These are phyloP conservation scores for Helicorthomorpha holstii DNA, from an alignment of 1,140 invertebrate species.

Conservation along the genomic window DNA sequence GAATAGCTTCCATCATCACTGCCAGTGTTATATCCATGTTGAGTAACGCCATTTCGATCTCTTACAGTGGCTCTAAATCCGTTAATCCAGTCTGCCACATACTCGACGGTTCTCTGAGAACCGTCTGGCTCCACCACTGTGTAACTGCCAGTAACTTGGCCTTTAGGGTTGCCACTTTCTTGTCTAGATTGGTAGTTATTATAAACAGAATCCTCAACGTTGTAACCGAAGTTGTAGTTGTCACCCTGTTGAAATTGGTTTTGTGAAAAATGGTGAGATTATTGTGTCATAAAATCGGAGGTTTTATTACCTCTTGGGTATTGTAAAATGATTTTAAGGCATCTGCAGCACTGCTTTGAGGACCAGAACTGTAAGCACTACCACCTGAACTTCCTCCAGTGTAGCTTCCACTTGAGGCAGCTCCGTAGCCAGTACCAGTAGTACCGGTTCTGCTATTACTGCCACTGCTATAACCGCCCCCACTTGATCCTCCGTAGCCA, in stretches of 20 bases:
- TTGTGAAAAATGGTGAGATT: not conserved
- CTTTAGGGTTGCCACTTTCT: not conserved
- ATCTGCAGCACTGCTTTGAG: not conserved
- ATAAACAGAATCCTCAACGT: not conserved
- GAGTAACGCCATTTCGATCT: not conserved
- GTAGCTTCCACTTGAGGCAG: not conserved
- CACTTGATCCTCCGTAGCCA: not conserved
- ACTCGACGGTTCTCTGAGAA: too few relatives aligned
- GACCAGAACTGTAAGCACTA: not conserved
- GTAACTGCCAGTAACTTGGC: conserved; percentile 1
- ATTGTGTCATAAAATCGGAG: not conserved
- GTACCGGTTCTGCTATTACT: not conserved
- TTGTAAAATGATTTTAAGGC: not conserved
- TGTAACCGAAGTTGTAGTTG: conserved; percentile 1
- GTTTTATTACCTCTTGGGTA: not conserved
- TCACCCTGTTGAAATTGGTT: not conserved
- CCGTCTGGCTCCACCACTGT: not conserved
- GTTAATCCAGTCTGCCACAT: conserved; percentile 1
- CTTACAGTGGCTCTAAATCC: conserved; percentile 4
- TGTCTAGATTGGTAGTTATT: not conserved
- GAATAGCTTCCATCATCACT: not conserved
- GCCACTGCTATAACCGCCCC: not conserved
- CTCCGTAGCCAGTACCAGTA: not conserved
- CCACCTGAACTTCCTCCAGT: not conserved
- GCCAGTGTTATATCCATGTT: not conserved